Base-by-base conservation (phyloP, 1,140 invertebrate species). In the Bombus balteatus region DNA sequence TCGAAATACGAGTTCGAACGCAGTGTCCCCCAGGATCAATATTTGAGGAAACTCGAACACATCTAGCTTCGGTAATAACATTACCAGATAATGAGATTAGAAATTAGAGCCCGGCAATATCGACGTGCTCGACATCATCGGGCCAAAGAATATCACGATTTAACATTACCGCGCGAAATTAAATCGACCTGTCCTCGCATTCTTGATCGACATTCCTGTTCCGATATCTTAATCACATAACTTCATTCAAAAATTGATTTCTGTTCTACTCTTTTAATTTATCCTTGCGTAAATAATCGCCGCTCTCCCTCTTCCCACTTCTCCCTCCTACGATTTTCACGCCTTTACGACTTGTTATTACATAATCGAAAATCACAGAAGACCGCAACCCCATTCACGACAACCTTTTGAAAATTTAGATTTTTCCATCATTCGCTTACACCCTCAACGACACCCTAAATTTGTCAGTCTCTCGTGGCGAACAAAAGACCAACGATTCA, bases 1-100 rank as follows among this genome's bases (percentile, higher is more conserved):
- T 47, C 77, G 41, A 79, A 68, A 79, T 47, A 68, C 18, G n/a
- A 66, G n/a, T 78, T 76, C 3, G 25, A 76, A n/a, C 47, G 53
- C 25, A 28, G 12, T 12, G 34, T 76, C 28, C 34, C 53, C 13
- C 25, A 59, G 34, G 75, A 43, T 79, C 77, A 43, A 79, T 79
- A 79, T 68, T 32, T 79, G 62, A 79, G 32, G 62, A 79, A 41
- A 37, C 25, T 37, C 41, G 32, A 53, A 47, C 65, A 22, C 65
- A 80, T 37, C 62, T 47, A 79, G 41, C 59, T 18, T 13, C n/a
- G 6, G 41, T 68, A 80, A 70, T 28, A 25, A n/a, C 78, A 47
- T 70, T 70, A 70, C 13, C 18, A 37, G 32, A 70, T 70, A 70
- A 70, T 28, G n/a, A 68, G 43, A 80, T 80, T 80, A 68, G 32